Evolutionary conservation across 2,888 invertebrate species (phyloP), one percentile per base, ranked within the genome.

Genomic region (Chrysolina oricalcia): DNA sequence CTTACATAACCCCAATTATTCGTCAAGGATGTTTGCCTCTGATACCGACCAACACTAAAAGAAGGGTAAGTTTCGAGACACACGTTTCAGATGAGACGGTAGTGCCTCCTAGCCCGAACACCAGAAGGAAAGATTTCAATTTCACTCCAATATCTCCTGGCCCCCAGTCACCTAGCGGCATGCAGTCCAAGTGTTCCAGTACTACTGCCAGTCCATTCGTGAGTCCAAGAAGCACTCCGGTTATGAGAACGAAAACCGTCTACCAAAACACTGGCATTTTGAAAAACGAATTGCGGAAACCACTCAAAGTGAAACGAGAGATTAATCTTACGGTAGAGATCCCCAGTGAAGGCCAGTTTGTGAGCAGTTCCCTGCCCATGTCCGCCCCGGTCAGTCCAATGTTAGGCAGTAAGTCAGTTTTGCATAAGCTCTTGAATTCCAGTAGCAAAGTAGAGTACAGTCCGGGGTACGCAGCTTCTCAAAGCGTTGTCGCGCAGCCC

Each of bases 141-240:
- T 97, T 97, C 85, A 94, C 94, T 41, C 96, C 96, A 0, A 97
- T 97, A 85, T 95, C 96, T 46, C 95, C 95, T 10, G 93, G 93
- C n/a, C 92, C 93, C 59, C 92, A 92, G 83, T 93, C 93, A 1
- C 93, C 93, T 1, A 84, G 83, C 73, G 90, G 89, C 13, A 87
- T 89, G 21, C 90, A 90, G 27, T 92, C 92, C 1, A 92, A 91
- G 81, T 90, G 91, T 35, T 93, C 92, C 79, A 94, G 94, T 81
- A 93, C 93, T 0, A 93, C 92, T 69, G 94, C 93, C 27, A 94
- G 94, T 87, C 95, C 95, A 0, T 96, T 96, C 87, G 95, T 96
- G 15, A 96, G 96, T 81, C 96, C 96, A 0, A 90, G 94, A 56
- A 85, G 83, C 69, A 87, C 95, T 0, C 94, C 95, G 6, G 92